Evolutionary conservation across 2,888 invertebrate species (phyloP), one percentile per base, ranked within the genome.

Genomic region (Psococerastis gibbosa): DNA sequence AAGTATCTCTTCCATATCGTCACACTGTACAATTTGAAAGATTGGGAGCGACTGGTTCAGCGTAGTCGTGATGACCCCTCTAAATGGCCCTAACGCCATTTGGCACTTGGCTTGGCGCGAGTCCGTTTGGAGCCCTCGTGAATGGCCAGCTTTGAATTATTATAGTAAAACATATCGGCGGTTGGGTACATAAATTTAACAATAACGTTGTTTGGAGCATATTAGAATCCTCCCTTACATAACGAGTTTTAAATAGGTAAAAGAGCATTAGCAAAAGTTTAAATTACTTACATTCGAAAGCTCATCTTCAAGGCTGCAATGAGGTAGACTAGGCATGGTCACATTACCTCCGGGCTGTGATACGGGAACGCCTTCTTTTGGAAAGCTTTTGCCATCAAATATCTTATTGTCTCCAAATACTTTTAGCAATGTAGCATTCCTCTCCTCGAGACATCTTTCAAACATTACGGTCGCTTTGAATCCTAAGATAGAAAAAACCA

Each of bases 401-500:
- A 38, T 15, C 27, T 11, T 11, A 27, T 11, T 11, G 1, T 64
- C 57, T 2, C 76, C 76, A 41, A 75, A 71, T 38, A 72, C 51
- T 42, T 66, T 67, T 41, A 67, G 53, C 35, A 79, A 54, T 0
- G 76, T 77, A 32, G 62, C 58, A 53, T 78, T 78, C 49, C 75
- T 65, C 32, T 68, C 67, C 4, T 65, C 67, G 52, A 82, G 61
- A 56, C 84, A 84, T 52, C 73, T 73, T 53, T 81, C 78, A 54
- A 80, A 80, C n/a, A 77, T 74, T 74, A 79, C 76, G 2, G 82
- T 81, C 0, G 84, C 84, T 61, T 89, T 89, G 57, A 89, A 89
- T 11, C 75, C 95, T 49, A 95, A 87, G 23, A 95, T 82, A 1
- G 92, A 85, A 60, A 95, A 95, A 16, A 95, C 89, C 2, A 94